Base-by-base conservation (phyloP, 2,113 vertebrate species). In the Crotalus helleri region DNA sequence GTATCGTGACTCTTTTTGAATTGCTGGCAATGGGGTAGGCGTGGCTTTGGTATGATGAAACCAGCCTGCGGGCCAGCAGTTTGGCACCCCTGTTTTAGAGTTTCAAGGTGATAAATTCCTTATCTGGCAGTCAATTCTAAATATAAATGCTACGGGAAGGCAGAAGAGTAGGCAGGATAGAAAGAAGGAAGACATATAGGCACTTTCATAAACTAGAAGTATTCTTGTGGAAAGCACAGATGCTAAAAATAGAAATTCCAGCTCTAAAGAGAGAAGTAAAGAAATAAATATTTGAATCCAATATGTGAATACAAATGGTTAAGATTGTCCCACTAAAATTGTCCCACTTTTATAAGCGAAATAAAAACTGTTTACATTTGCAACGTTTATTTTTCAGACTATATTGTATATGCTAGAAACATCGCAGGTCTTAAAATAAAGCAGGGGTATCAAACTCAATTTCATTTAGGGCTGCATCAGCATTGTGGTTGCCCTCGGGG, bases 161-260 rank as follows among this genome's bases (percentile, higher is more conserved):
- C n/a, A 33, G 64, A n/a, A 15, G 13, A 69, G 64, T 12, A 69
- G 69, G n/a, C 69, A 74, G 69, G 69, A 81, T 39, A 81, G 69
- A 81, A 81, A n/a, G n/a, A 81, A 96, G 92, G 94, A 95, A 94
- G 92, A 95, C 29, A 96, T 95, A 97, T 93, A 96, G 96, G 92
- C 39, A 93, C 29, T 93, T 95, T 85, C 61, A 91, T 95, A 96
- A 97, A 97, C 93, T 96, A 95, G 58, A 96, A 96, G 97, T 96
- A 96, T 92, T 94, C 64, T 95, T 91, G 94, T 90, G 94, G 4
- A 96, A 85, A 96, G 85, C 61, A 85, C 24, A 93, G 44, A 46
- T 90, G 95, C 90, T 87, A 95, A 94, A 97, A 95, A 95, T 94
- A 96, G 95, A 91, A 96, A 90, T 92, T 96, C 91, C 74, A 90